These are phyloP conservation scores for Ammodytes dubius DNA, from an alignment of 2,113 vertebrate species.

Conservation along the genomic window DNA sequence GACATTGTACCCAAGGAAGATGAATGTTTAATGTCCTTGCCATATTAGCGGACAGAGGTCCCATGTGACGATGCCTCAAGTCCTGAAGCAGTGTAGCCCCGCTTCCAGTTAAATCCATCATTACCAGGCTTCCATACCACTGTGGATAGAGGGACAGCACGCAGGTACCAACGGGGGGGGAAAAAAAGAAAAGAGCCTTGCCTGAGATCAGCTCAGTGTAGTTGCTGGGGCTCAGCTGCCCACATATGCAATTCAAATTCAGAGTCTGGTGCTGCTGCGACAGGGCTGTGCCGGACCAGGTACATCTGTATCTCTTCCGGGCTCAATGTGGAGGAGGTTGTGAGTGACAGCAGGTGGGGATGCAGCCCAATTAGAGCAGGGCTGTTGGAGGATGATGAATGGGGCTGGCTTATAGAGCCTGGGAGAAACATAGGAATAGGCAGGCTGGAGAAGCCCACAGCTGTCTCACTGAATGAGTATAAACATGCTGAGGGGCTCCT, in stretches of 20 bases:
- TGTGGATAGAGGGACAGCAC: constrained; percentile 61
- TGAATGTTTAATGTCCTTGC: constrained; percentile 76
- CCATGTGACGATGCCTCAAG: constrained; percentile 59
- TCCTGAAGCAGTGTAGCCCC: constrained; percentile 68
- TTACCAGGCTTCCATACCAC: constrained; percentile 75
- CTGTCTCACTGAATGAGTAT: constrained; percentile 83
- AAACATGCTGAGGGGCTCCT: constrained; percentile 81
- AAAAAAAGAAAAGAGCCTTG: constrained; percentile 47
- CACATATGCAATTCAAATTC: constrained; percentile 85
- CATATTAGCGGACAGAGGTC: constrained; percentile 58
- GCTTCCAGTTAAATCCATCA: constrained; percentile 82
- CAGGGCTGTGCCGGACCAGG: constrained; percentile 66
- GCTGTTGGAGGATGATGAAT: constrained; percentile 86
- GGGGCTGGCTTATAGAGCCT: constrained; percentile 76
- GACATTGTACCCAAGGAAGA: constrained; percentile 58
- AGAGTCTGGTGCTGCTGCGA: constrained; percentile 61
- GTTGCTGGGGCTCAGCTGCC: constrained; percentile 71
- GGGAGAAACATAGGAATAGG: constrained; percentile 73
- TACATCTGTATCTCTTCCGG: constrained; percentile 81
- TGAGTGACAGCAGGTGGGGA: constrained; percentile 87
- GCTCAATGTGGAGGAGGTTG: constrained; percentile 72
- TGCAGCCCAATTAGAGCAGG: constrained; percentile 85
- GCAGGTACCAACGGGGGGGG: constrained; percentile 51
- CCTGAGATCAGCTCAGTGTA: constrained; percentile 59
- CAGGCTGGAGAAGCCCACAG: constrained; percentile 78